Base-by-base conservation (phyloP, 2,888 invertebrate species). In the Volucella zonaria region DNA sequence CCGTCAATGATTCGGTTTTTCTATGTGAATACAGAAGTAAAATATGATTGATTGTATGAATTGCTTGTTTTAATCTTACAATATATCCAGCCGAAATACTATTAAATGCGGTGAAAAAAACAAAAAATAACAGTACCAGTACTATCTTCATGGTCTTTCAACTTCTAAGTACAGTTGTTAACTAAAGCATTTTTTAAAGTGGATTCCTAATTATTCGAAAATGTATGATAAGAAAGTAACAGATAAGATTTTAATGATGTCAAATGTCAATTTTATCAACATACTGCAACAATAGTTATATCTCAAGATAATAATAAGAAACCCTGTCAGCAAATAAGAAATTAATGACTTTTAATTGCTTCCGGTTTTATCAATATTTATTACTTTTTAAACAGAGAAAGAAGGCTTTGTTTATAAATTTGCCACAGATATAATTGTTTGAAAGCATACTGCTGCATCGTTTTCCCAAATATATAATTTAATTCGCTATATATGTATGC, bases 1-100 rank as follows among this genome's bases (percentile, higher is more conserved):
- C 91, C 91, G 1, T 88, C 87, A 2, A 91, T 88, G 11, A 91
- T 90, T 38, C 91, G 89, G 15, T 87, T 87, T 67, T 89, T 74
- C 87, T 89, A 68, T 12, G 4, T 23, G 58, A 18, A 31, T 40
- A 12, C 54, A 49, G n/a, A 49, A 61, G 10, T 23, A 51, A 47
- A 61, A 9, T n/a, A 59, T 11, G 1, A 40, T 31, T 31, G 31
- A 6, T 31, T 6, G 6, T 31, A 31, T 31, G 6, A 23, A 23
- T 70, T n/a, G 9, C 10, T 12, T n/a, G n/a, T 40, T 49, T 12
- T 3, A 8, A 40, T n/a, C 70, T 70, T 70, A 70, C 70, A 40
- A 70, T 14, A 47, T 40, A 58, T 42, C 38, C 58, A 11, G 49
- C 64, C 9, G 9, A 15, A 68, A 43, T 43, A 56, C 45, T 15